Base-by-base conservation (phyloP, 1,140 invertebrate genomes). In the Penaeus chinensis region DNA sequence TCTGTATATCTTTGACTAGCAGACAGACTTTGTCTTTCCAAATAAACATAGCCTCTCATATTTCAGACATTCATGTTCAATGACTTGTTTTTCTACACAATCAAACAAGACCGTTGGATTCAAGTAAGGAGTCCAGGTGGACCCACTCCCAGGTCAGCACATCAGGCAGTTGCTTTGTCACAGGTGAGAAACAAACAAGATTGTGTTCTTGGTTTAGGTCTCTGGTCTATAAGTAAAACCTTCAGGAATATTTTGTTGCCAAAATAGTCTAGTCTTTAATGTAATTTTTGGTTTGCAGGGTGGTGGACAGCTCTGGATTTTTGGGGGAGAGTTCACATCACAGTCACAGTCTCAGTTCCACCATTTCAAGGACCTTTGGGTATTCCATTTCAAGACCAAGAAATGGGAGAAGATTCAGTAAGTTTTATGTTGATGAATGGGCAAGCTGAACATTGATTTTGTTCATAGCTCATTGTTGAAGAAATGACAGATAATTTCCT, bases 361-460 rank as follows among this genome's bases (percentile, higher is more conserved):
- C 92, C 97, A 99, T 92, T 98, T 97, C 91, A 95, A 95, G 92
- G 97, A 99, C 92, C 93, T 99, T 0, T 99, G 97, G 97, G 94
- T 97, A n/a, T 97, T 95, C 91, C 95, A 96, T 91, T 92, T 96
- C 10, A 94, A 94, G 77, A 94, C 95, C 0, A 97, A 96, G 90
- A 95, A 95, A 92, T 99, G 98, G 98, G 95, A 97, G 90, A 97
- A 98, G 93, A 94, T 98, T 84, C 92, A 91, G 95, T 95, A 91
- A 91, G 86, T 83, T 74, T 84, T 74, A 76, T 66, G n/a, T 77
- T 24, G 19, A 11, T 47, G 24, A 74, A 24, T 74, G 11, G 10
- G 8, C 27, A 32, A 80, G 13, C 13, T 80, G 7, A 32, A 32
- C 19, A 54, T 13, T 54, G 54, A 54, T 16, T 54, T 13, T 54